These are phyloP conservation scores for Dryococelus australis DNA, from an alignment of 2,888 invertebrate genomes.

Conservation along the genomic window DNA sequence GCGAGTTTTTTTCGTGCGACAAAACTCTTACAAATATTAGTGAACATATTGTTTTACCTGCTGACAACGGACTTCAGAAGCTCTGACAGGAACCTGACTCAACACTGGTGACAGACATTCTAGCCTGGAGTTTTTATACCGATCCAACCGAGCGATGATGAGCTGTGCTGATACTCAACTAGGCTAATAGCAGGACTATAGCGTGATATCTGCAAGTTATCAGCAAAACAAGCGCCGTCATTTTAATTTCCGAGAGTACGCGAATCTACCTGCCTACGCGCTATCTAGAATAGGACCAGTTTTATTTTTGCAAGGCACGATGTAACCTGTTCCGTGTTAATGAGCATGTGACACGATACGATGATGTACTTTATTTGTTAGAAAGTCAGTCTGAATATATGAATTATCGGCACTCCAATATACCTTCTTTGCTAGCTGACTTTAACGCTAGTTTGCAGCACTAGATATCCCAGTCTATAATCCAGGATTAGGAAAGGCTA, in stretches of 20 bases:
- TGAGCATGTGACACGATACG: not conserved
- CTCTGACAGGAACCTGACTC: not conserved
- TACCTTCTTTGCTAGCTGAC: too few relatives aligned
- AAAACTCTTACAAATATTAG: too few relatives aligned
- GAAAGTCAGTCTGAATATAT: not conserved
- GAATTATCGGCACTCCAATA: too few relatives aligned
- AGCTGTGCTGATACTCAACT: not conserved
- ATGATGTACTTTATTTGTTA: not conserved
- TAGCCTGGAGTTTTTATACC: not conserved
- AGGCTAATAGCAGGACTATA: not conserved
- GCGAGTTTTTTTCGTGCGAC: too few relatives aligned
- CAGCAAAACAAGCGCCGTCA: not conserved
- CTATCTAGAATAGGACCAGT: not conserved
- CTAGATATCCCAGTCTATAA: too few relatives aligned
- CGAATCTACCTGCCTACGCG: not conserved
- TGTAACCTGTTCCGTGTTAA: constrained; percentile 16
- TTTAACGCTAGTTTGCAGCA: too few relatives aligned
- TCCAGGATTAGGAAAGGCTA: too few relatives aligned
- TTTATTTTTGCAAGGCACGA: not conserved
- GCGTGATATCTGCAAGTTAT: not conserved
- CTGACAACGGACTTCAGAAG: not conserved
- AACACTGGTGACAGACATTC: not conserved
- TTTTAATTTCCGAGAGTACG: not conserved
- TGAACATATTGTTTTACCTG: not conserved
- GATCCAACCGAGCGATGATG: not conserved